Evolutionary conservation across 2,113 vertebrate species (phyloP), one percentile per base, ranked within the genome.

Genomic region (Paraplagusia blochii): DNA sequence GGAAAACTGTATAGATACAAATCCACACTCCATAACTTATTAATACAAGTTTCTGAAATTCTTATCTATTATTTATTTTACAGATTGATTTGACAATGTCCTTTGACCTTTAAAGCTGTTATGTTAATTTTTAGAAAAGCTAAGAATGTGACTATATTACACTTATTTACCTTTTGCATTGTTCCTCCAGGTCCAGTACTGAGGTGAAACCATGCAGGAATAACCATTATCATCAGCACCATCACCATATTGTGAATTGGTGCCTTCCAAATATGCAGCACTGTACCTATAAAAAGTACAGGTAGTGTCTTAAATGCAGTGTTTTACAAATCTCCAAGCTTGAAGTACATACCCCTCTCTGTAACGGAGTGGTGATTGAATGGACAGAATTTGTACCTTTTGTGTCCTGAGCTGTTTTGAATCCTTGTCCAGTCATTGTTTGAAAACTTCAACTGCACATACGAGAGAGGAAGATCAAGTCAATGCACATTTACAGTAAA

Each of bases 141-240:
- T 58, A 50, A 46, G 58, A 58, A 55, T 53, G 17, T 45, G 33
- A 44, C 52, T 34, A 40, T 52, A 51, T n/a, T 39, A 53, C 18
- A 69, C 53, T 72, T 72, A 49, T 79, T 35, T 60, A 89, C 88
- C 88, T 16, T 74, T 84, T 68, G 78, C 85, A 38, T 85, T 85
- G 73, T 71, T 89, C 33, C 88, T 87, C 90, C 90, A 91, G 44
- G 90, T 91, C 88, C 85, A 90, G 76, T 84, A 94, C 84, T 91
- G 81, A 65, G 92, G 90, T 14, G 88, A 85, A 11, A 90, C 86
- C 2, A 91, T 83, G 44, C 90, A 91, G 74, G 90, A 85, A 75
- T 92, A 87, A 9, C 79, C 72, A 9, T 92, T 90, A 0, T 86
- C 83, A 2, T 93, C 22, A 29, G 2, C 22, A 89, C 17, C 88